Evolutionary conservation across 2,888 invertebrate genomes (phyloP), one percentile per base, ranked within the genome.

Genomic region (Catocala nupta): DNA sequence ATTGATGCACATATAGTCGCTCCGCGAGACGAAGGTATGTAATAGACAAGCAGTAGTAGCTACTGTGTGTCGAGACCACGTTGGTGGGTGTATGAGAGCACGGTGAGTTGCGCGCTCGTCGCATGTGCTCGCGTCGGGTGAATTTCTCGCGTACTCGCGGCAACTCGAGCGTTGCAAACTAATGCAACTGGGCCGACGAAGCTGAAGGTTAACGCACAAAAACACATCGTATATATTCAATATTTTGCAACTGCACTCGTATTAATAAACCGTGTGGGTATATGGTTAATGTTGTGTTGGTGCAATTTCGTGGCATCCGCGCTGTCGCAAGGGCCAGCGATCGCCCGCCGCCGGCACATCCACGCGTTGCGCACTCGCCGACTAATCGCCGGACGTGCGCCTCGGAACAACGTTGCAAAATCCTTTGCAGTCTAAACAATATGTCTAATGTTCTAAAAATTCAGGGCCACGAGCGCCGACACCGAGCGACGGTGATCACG

Each of bases 231-330:
- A 84, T 86, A 85, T 87, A 87, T 88, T 85, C 86, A 86, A 88
- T 88, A 90, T 92, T 91, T 91, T 90, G 93, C 90, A 93, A 93
- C 85, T 88, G 90, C 88, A 88, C 85, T 89, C 81, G 90, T 92
- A 91, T 93, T 91, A 91, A 91, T 91, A 92, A 90, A 90, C 81
- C 77, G 81, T 83, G 81, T 83, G 85, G 81, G 81, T 84, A 82
- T 85, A 87, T 85, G 83, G 85, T 83, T 85, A 83, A 85, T 85
- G 80, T 81, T 82, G 78, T 83, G 81, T 79, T 87, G 84, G 87
- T 90, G 93, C 92, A 92, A 92, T 87, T 84, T 82, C 81, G 87
- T 83, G 88, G 91, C 90, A 90, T 93, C 93, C 93, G 93, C 87
- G 90, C 88, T 93, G 92, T 91, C 92, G 92, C 89, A 92, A 93